These are phyloP conservation scores for Cyclargus thomasi DNA, from an alignment of 1,140 invertebrate species.

Conservation along the genomic window DNA sequence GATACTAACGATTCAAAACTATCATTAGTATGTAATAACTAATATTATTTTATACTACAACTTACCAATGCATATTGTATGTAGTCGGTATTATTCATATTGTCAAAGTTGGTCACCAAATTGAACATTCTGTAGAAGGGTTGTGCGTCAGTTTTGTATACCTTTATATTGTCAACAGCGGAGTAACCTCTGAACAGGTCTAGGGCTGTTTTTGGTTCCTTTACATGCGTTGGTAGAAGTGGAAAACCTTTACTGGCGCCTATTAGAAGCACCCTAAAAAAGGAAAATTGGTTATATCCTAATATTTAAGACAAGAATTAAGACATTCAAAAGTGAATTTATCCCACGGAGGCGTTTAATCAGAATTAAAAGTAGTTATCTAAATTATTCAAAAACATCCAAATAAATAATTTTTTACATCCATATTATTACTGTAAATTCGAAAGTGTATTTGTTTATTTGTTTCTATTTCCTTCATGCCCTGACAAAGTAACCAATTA, in stretches of 20 bases:
- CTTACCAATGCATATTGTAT: slow-evolving; percentile 81
- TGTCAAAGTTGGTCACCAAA: slow-evolving; percentile 78
- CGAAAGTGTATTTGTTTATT: no score
- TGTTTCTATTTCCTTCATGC: not conserved
- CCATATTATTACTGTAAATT: no score
- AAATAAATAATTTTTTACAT: no score
- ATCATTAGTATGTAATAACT: no score
- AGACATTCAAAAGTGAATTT: no score
- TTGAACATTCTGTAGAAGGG: slow-evolving; percentile 75
- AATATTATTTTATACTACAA: slow-evolving; percentile 22
- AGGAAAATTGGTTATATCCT: no score
- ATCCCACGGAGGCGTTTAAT: no score
- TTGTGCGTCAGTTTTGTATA: slow-evolving; percentile 42
- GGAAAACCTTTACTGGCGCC: slow-evolving; percentile 46
- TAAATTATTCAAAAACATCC: no score
- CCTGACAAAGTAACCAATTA: no score
- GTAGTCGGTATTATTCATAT: slow-evolving; percentile 77
- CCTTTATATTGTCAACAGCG: slow-evolving; percentile 41
- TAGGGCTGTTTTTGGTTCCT: slow-evolving; percentile 33
- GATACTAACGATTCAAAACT: no score
- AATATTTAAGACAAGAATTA: no score
- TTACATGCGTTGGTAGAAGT: slow-evolving; percentile 18
- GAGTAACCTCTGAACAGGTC: slow-evolving; percentile 47
- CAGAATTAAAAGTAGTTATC: no score
- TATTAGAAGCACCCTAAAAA: slow-evolving; percentile 49